phyloP scores from a whole-genome alignment of 2,888 invertebrate genomes.

The Caenorhabditis drosophilae region DNA sequence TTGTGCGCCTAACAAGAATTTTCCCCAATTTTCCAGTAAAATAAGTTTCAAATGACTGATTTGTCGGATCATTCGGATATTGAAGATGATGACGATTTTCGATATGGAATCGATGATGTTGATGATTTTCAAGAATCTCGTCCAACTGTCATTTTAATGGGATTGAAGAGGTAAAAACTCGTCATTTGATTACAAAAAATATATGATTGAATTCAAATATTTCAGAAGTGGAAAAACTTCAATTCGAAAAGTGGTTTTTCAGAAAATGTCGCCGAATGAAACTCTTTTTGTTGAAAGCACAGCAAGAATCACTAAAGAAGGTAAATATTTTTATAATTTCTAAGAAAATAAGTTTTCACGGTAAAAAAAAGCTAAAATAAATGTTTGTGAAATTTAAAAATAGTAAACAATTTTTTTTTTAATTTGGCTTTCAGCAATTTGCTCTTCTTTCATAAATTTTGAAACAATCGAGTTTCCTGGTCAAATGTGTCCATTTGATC shows the following conservation, averaged over 20 bases:
- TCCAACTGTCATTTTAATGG: slow-evolving; percentile 68
- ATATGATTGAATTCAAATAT: slow-evolving; percentile 2
- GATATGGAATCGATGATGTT: slow-evolving; percentile 50
- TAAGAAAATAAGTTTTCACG: not conserved
- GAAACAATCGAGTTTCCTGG: slow-evolving; percentile 99
- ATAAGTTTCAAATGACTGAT: no score
- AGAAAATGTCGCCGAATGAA: slow-evolving; percentile 99
- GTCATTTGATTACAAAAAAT: slow-evolving; percentile 2
- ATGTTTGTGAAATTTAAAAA: not conserved
- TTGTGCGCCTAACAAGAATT: no score
- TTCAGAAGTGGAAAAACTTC: slow-evolving; percentile 93
- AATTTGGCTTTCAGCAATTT: slow-evolving; percentile 89
- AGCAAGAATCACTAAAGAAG: slow-evolving; percentile 94
- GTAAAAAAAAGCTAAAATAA: not conserved
- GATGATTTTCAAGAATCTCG: slow-evolving; percentile 43
- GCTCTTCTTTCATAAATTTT: slow-evolving; percentile 96
- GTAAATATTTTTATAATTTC: slow-evolving; percentile 65
- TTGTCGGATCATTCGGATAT: slow-evolving; percentile 22
- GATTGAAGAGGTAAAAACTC: slow-evolving; percentile 60
- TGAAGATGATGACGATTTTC: slow-evolving; percentile 56
- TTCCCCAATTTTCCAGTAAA: no score
- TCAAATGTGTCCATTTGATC: slow-evolving; percentile 76
- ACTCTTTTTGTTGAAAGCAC: slow-evolving; percentile 97
- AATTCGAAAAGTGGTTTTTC: slow-evolving; percentile 99
- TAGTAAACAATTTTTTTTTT: no score